Percentiles rank a stretch among this genome's conserved stretches.
Evolutionary conservation across 2,888 invertebrate genomes (phyloP).

Genomic region (Acrobasis repandana): DNA sequence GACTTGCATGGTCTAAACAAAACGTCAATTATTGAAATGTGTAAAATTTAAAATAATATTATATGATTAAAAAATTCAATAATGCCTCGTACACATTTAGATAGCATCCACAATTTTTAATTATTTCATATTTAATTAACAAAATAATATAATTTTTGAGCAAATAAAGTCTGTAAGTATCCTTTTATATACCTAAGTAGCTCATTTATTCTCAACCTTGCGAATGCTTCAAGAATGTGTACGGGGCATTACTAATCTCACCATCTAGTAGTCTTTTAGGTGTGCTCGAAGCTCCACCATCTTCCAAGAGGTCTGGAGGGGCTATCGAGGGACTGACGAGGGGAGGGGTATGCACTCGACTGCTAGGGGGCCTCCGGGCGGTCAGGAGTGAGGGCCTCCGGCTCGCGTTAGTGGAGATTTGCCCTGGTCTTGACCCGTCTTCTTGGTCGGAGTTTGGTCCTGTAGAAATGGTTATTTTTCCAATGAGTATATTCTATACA

Average conservation of each 20-base stretch:
- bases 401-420: slow-evolving; percentile 86
- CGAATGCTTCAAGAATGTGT: slow-evolving; percentile 17
- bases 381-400: slow-evolving; percentile 72
- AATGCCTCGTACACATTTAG: slow-evolving; percentile 9
- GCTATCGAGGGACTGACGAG: slow-evolving; percentile 86
- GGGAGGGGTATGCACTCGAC: slow-evolving; percentile 89
- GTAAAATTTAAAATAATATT: too few species aligned
- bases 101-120: neutral
- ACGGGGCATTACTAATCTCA: slow-evolving; percentile 47
- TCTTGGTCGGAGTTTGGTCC: slow-evolving; percentile 90
- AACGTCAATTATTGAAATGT: too few species aligned
- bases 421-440: slow-evolving; percentile 88
- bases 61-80: slow-evolving; percentile 6
- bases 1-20: too few species aligned
- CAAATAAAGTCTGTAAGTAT: neutral
- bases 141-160: neutral
- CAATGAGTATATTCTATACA: too few species aligned
- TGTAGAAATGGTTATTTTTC: slow-evolving; percentile 36
- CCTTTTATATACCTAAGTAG: neutral
- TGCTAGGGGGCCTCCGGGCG: slow-evolving; percentile 76
- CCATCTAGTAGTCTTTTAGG: slow-evolving; percentile 87
- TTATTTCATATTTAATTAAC: neutral
- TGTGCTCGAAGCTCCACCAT: slow-evolving; percentile 92
- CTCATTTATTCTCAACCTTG: too few species aligned
- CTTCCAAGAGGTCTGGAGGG: slow-evolving; percentile 86